Conservation (phyloP, 2,888 invertebrate species). For the Melinaea marsaeus region DNA sequence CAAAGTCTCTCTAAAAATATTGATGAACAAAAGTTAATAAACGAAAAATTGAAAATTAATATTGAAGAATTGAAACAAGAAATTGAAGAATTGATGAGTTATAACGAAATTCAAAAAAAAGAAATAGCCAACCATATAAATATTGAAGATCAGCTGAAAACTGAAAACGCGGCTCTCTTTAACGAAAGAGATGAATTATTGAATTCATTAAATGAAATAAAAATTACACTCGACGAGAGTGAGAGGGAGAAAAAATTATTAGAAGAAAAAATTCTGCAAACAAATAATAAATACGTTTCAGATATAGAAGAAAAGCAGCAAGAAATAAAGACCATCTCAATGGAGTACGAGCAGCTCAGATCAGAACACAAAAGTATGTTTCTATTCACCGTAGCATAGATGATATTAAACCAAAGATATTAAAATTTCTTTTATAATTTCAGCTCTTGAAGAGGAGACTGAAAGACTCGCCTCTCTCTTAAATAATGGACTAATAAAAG, state of each 20-base stretch:
- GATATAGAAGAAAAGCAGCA: constrained; percentile 14
- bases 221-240: constrained; percentile 10
- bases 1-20: constrained; percentile 5
- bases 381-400: constrained; percentile 17
- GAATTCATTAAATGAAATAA: constrained; percentile 14
- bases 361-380: constrained; percentile 43
- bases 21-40: constrained; percentile 9
- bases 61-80: constrained; percentile 14
- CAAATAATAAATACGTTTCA: neutral
- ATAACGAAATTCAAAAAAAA: constrained; percentile 26
- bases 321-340: constrained; percentile 24
- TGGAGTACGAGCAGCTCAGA: constrained; percentile 38
- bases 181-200: constrained; percentile 24
- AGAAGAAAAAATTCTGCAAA: constrained; percentile 26
- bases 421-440: constrained; percentile 19
- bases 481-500: constrained; percentile 37
- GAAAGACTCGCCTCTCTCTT: constrained; percentile 35
- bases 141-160: constrained; percentile 18
- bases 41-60: constrained; percentile 8
- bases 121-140: constrained; percentile 8
- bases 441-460: constrained; percentile 27
- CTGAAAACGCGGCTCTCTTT: constrained; percentile 13
- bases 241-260: constrained; percentile 28
- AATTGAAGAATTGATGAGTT: constrained; percentile 12
- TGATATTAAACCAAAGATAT: neutral